Base-by-base conservation (phyloP, 1,140 invertebrate species). In the Apis laboriosa region DNA sequence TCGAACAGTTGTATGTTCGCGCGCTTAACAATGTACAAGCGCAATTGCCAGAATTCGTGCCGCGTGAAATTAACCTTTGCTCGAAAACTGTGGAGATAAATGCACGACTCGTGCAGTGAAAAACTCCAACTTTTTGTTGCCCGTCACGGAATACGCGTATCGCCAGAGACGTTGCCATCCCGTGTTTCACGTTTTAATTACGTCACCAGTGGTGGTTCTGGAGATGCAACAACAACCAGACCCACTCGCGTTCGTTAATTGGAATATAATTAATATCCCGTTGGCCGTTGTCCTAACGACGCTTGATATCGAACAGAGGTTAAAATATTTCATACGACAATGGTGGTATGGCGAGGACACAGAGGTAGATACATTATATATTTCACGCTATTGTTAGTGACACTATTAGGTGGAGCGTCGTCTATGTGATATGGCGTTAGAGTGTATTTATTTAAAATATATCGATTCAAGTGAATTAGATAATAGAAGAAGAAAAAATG, bases 31-130 rank as follows among this genome's bases (percentile, higher is more conserved):
- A 80, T 61, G 74, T 76, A 88, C 82, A 80, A 77, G 84, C 85
- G 77, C 87, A 88, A 86, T 88, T 80, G 78, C 67, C 66, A 17
- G 84, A 85, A 84, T 88, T 81, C 60, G 75, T 80, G 55, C 73
- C 55, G 83, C 89, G 89, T 90, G 88, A 90, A 90, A 90, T 90
- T 90, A 90, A 90, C 89, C 82, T 84, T 81, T 82, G 72, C 82
- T 71, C 80, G 83, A 81, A 86, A 89, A 87, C 77, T 28, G 63
- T 13, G 15, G 56, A 61, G 75, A 70, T 19, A 70, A 83, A 83
- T 76, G 79, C 71, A 34, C n/a, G 28, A 7, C 21, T 60, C 28
- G 60, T 34, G 2, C 15, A 28, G 21, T 17, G 17, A 61, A 21
- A 56, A 61, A 49, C 61, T 13, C 12, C 53, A 61, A 81, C 63